Base-by-base conservation (phyloP, 1,140 invertebrate genomes). In the Brachionus calyciflorus region DNA sequence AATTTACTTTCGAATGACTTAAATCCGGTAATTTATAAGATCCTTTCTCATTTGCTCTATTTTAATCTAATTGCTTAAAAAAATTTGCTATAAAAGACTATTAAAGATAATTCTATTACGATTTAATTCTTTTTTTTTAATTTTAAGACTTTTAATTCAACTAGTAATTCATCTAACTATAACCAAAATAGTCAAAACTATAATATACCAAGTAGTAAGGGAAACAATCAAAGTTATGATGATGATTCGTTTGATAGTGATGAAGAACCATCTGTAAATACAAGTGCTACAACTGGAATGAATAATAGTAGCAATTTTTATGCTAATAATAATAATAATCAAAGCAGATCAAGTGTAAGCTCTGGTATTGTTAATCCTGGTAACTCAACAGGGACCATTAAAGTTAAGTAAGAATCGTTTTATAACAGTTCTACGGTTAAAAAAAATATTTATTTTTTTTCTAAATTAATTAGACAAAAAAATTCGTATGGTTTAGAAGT, bases 401-500 rank as follows among this genome's bases (percentile, higher is more conserved):
- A 65, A 65, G 3, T 60, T 12, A 65, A 65, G 60, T 65, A 65
- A 40, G 26, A 26, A 44, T n/a, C n/a, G n/a, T n/a, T n/a, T n/a
- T n/a, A n/a, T n/a, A n/a, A n/a, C n/a, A n/a, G n/a, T n/a, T n/a
- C n/a, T n/a, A 46, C 44, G 44, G 14, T 65, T n/a, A 26, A 26
- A 24, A 65, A 46, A 44, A 40, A 24, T 10, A n/a, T 17, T 63
- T 19, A 37, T 30, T 37, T 19, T 30, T 37, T 40, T 37, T 37
- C n/a, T 17, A 37, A 26, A 21, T 24, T 21, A 44, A 24, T 5
- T 21, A 73, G 69, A 51, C 21, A 17, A 19, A 73, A 46, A 55
- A 73, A 73, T 55, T 51, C 51, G 1, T 73, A 73, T 55, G 51
- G 69, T 28, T n/a, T 73, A 19, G 69, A 73, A 51, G 69, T 55